phyloP scores from a whole-genome alignment of 2,797 vertebrate species.

The Micropoecilia bifurca region DNA sequence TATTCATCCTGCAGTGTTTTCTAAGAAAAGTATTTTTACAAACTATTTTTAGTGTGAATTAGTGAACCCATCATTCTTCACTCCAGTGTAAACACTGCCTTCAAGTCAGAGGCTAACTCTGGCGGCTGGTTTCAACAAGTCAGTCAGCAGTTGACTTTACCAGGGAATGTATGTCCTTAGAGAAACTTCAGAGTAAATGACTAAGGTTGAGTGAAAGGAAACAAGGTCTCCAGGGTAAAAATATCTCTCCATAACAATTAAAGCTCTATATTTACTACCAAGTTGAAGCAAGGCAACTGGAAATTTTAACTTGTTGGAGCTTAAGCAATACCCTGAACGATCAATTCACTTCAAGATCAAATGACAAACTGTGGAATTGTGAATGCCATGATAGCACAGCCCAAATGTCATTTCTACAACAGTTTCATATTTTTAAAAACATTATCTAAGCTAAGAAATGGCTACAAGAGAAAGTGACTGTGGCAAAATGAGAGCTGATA shows the following conservation, averaged over 20 bases:
- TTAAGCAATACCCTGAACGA: conserved; percentile 19
- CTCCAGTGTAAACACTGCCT: conserved; percentile 46
- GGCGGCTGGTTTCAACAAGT: conserved; percentile 60
- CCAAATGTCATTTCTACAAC: conserved; percentile 21
- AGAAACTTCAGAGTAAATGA: conserved; percentile 57
- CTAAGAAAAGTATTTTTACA: conserved; percentile 21
- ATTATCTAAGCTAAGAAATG: conserved; percentile 20
- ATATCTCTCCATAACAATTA: conserved; percentile 15
- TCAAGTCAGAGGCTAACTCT: conserved; percentile 20
- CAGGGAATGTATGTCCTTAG: conserved; percentile 40
- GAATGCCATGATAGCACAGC: conserved; percentile 30
- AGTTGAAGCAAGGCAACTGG: conserved; percentile 29
- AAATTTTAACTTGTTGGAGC: conserved; percentile 28
- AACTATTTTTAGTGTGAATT: conserved; percentile 47
- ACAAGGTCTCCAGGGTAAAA: conserved; percentile 15
- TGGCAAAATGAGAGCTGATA: conserved; percentile 44
- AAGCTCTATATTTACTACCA: conserved; percentile 23
- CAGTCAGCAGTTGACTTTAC: conserved; percentile 26
- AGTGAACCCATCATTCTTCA: conserved; percentile 57
- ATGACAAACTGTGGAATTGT: conserved; percentile 48
- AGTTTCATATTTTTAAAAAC: conserved; percentile 18
- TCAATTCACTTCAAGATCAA: conserved; percentile 42
- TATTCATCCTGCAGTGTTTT: conserved; percentile 23
- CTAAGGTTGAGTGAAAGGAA: conserved; percentile 15
- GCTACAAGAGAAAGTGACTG: conserved; percentile 26